phyloP scores from a whole-genome alignment of 2,888 invertebrate species.

The Nesidiocoris tenuis region DNA sequence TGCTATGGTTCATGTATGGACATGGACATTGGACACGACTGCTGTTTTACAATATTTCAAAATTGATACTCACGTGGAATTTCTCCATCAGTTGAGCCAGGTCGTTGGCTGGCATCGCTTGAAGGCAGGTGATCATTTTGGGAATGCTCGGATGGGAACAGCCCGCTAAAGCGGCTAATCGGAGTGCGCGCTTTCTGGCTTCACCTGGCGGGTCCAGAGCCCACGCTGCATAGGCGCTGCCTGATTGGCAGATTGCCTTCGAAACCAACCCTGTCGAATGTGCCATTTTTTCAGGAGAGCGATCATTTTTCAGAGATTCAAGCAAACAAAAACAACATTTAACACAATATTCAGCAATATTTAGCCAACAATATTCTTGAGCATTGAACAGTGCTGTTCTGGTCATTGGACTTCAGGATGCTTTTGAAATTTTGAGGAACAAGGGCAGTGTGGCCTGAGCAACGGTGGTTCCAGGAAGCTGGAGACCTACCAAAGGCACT shows the following conservation, averaged over 20 bases:
- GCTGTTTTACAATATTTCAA: no score
- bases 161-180: conserved; percentile 63
- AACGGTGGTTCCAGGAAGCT: no score
- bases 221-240: conserved; percentile 38
- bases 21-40: no score
- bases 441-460: no score
- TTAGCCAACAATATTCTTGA: not conserved
- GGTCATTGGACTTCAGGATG: not conserved
- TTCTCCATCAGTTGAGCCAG: conserved; percentile 57
- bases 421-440: not conserved
- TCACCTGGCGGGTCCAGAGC: conserved; percentile 43
- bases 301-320: no score
- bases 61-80: conserved; percentile 25
- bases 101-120: conserved; percentile 61
- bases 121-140: conserved; percentile 66
- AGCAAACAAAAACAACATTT: no score
- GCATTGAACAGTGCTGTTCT: not conserved
- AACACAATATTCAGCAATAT: no score
- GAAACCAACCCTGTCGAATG: not conserved
- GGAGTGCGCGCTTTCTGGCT: conserved; percentile 60
- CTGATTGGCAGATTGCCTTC: conserved; percentile 21
- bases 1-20: no score
- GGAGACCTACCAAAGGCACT: no score
- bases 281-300: not conserved
- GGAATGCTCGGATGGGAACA: conserved; percentile 57